Evolutionary conservation across 2,888 invertebrate genomes (phyloP).

Genomic region (Conomelus anceps): DNA sequence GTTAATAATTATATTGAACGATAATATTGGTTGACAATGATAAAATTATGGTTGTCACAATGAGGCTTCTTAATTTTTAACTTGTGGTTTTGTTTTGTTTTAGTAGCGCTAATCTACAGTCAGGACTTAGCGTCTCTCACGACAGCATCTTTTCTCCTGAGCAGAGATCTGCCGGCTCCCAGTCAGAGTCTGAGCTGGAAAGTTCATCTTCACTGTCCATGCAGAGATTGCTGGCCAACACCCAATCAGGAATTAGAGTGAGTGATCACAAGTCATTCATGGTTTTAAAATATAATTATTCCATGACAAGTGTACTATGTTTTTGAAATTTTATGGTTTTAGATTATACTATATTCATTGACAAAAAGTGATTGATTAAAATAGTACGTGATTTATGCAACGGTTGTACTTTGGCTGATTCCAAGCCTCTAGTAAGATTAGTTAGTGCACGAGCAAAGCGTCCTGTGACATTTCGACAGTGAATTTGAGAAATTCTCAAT

Average conservation of each 20-base stretch:
- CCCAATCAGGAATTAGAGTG: slow-evolving; percentile 36
- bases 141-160: slow-evolving; percentile 86
- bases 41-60: background rate
- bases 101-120: slow-evolving; percentile 41
- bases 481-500: no score
- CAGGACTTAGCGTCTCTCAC: slow-evolving; percentile 75
- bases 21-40: no score
- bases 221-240: slow-evolving; percentile 39
- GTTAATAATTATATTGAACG: no score
- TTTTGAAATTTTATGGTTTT: background rate
- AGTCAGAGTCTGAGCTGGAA: slow-evolving; percentile 40
- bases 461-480: no score
- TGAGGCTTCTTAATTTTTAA: background rate
- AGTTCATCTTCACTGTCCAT: slow-evolving; percentile 41
- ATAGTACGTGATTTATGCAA: no score
- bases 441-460: no score
- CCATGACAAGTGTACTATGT: no score
- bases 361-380: no score
- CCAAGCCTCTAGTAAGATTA: no score
- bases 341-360: no score
- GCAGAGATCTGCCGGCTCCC: slow-evolving; percentile 46
- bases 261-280: slow-evolving; percentile 15
- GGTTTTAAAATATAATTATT: background rate
- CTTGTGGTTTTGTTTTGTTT: slow-evolving; percentile 34
- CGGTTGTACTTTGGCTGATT: no score